Percentiles rank a stretch among this genome's conserved stretches.
These are phyloP conservation scores for Orchesella cincta DNA, from an alignment of 1,140 invertebrate species.

Conservation along the genomic window DNA sequence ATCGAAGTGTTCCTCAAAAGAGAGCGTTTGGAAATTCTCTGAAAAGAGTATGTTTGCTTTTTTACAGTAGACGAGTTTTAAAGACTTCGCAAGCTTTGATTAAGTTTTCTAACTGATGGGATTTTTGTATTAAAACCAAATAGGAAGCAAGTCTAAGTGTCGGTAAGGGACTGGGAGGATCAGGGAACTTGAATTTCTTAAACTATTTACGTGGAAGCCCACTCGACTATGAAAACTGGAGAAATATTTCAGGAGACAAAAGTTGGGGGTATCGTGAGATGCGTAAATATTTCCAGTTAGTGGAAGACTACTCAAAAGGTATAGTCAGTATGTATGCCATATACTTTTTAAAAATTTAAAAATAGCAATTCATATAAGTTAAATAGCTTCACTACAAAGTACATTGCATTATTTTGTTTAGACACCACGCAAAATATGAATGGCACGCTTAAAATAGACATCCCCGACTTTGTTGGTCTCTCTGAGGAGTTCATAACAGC, in stretches of 20 bases:
- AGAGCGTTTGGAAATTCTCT: neutral
- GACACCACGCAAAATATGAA: too few species aligned
- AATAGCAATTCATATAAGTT: too few species aligned
- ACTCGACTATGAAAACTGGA: neutral
- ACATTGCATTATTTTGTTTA: too few species aligned
- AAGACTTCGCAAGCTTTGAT: too few species aligned
- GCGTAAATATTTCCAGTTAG: neutral
- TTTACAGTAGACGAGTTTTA: too few species aligned
- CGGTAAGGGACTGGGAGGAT: conserved; percentile 5
- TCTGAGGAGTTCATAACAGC: conserved; percentile 67
- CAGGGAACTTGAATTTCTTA: conserved; percentile 1
- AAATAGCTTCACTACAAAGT: too few species aligned
- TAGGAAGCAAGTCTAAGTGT: neutral
- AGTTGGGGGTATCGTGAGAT: neutral
- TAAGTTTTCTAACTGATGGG: neutral
- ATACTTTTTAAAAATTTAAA: too few species aligned
- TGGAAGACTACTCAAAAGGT: conserved; percentile 7
- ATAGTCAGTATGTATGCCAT: neutral
- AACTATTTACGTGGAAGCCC: conserved; percentile 11
- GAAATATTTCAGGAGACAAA: neutral
- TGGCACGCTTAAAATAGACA: conserved; percentile 31
- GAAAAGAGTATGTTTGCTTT: neutral
- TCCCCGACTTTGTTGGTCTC: conserved; percentile 30
- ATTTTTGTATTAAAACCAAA: neutral
- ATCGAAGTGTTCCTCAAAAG: conserved; percentile 31